Conservation (phyloP, 2,113 vertebrate genomes). For the Cavia porcellus region DNA sequence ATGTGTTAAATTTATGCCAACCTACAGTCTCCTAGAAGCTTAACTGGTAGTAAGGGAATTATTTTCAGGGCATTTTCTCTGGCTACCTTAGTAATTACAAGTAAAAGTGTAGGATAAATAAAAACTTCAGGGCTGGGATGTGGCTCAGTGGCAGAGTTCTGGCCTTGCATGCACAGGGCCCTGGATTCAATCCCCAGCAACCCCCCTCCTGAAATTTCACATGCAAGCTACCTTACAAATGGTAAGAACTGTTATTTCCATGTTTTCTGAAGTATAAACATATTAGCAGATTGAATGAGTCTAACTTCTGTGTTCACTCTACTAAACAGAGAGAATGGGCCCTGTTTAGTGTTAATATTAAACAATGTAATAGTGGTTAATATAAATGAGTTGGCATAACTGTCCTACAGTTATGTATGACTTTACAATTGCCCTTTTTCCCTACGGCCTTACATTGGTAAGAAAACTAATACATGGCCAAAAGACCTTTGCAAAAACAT, state of each 20-base stretch:
- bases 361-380: constrained; percentile 44
- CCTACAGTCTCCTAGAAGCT: constrained; percentile 35
- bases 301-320: constrained; percentile 11
- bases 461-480: constrained; percentile 39
- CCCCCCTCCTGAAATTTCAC: neutral
- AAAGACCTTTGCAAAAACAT: constrained; percentile 3
- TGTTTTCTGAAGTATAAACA: constrained; percentile 58
- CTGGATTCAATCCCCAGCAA: neutral
- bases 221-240: constrained; percentile 24
- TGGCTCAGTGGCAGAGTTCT: neutral
- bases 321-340: neutral
- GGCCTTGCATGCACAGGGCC: neutral
- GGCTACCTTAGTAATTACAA: constrained; percentile 28
- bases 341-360: neutral
- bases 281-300: neutral
- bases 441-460: constrained; percentile 12
- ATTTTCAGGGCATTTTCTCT: constrained; percentile 24
- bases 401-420: constrained; percentile 2
- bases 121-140: neutral
- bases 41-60: constrained; percentile 35
- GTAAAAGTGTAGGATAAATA: constrained; percentile 30
- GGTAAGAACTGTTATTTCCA: neutral
- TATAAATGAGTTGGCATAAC: constrained; percentile 14
- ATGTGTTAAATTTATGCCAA: neutral
- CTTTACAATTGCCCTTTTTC: neutral